Percentiles rank a stretch among this genome's conserved stretches.
Conservation (phyloP, 2,113 vertebrate genomes). For the Oreotrochilus melanogaster region DNA sequence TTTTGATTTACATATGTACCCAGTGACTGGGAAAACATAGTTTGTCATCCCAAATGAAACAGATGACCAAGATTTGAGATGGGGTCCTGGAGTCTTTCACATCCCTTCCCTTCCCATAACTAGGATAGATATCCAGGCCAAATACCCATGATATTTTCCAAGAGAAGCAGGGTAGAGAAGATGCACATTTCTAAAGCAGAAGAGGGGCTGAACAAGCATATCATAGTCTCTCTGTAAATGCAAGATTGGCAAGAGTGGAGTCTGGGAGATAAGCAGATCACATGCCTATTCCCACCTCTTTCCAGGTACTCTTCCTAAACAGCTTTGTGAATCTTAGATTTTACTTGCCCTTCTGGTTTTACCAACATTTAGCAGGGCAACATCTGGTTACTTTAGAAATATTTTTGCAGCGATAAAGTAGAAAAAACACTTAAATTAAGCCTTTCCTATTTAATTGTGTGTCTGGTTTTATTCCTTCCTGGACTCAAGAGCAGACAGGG, state of each 20-base stretch:
- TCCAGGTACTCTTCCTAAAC: background rate
- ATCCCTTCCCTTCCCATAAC: background rate
- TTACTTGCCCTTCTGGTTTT: background rate
- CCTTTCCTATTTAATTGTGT: background rate
- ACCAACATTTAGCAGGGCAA: background rate
- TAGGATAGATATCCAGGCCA: background rate
- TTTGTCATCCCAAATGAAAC: background rate
- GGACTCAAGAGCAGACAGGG: background rate
- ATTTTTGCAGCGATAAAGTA: background rate
- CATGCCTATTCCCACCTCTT: background rate
- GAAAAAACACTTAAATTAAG: background rate
- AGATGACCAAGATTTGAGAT: background rate
- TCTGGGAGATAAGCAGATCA: background rate
- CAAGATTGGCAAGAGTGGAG: background rate
- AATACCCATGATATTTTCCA: background rate
- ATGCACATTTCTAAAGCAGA: background rate
- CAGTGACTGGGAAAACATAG: background rate
- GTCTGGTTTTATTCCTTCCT: background rate
- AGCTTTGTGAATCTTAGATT: background rate
- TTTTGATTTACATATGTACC: background rate
- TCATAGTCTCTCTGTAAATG: background rate
- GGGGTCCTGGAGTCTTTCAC: background rate
- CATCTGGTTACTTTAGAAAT: background rate
- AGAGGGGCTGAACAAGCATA: background rate
- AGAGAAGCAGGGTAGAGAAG: background rate